Base-by-base conservation (phyloP, 2,797 vertebrate genomes). In the Gambelia wislizenii region DNA sequence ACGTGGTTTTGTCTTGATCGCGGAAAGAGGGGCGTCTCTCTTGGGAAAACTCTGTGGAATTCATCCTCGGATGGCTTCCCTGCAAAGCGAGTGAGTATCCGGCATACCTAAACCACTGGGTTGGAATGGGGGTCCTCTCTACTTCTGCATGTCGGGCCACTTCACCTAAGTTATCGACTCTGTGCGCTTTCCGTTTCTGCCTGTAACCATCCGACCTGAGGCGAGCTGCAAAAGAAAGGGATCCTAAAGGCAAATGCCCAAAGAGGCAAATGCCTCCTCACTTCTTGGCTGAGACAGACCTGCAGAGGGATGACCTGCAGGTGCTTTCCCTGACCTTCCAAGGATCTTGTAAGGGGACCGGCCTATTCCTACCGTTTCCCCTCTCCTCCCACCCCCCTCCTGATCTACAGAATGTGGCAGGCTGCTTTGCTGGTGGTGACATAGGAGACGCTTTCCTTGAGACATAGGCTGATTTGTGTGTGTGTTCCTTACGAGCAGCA, bases 381-480 rank as follows among this genome's bases (percentile, higher is more conserved):
- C 12, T 7, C 39, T 25, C 39, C 39, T 22, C 0, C 13, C 16
- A 36, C 22, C 2, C 3, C 8, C 0, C 22, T 27, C 25, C 74
- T 39, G 8, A 3, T 4, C 47, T 18, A 6, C 70, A 74, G 16
- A 0, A 74, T 76, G 88, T 30, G 88, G 89, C 47, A 83, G 44
- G 93, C 47, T 81, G 87, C 22, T 76, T 76, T 39, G 64, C 91
- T 85, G 91, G 88, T 72, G 42, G 44, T 87, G 52, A 6, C 87
- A 36, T 86, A 93, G 69, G 49, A 91, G 85, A 89, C 69, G n/a
- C 13, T 84, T 88, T 72, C 83, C 90, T 88, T 81, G 83, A 39
- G 52, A 56, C 84, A 87, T 91, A 89, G 69, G 0, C 0, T 67
- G 89, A 18, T 52, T 69, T 47, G 74, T 87, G 81, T 89, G n/a